These are phyloP conservation scores for Lagorchestes hirsutus DNA, from an alignment of 2,797 vertebrate species.

Conservation along the genomic window DNA sequence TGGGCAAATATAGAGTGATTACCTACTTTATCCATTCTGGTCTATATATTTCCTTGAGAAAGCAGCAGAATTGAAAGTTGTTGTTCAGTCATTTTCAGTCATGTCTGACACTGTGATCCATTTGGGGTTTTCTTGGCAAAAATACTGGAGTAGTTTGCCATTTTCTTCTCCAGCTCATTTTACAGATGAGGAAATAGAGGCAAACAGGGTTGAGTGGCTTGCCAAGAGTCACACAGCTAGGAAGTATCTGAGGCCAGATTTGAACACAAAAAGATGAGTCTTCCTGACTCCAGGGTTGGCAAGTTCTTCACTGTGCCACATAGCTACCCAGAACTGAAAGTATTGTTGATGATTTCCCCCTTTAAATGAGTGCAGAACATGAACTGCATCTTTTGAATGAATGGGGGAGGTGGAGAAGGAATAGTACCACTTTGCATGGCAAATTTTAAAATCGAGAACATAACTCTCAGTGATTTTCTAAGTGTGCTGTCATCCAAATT, in stretches of 20 bases:
- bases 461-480: not conserved
- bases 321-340: not conserved
- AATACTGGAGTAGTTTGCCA: not conserved
- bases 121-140: not conserved
- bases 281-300: not conserved
- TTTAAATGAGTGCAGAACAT: not conserved
- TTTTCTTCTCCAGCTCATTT: not conserved
- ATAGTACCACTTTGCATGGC: not conserved
- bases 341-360: not conserved
- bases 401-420: not conserved
- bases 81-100: not conserved
- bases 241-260: not conserved
- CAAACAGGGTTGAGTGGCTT: not conserved
- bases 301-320: not conserved
- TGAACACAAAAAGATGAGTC: not conserved
- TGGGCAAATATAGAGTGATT: slow-evolving; percentile 8
- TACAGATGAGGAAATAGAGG: not conserved
- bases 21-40: slow-evolving; percentile 29
- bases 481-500: not conserved
- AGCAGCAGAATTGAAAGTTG: not conserved
- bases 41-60: not conserved
- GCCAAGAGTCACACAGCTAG: not conserved
- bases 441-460: not conserved
- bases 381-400: not conserved
- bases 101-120: not conserved